Base-by-base conservation (phyloP, 92 coral and sea anemone species). In the Epizoanthus fatuus region DNA sequence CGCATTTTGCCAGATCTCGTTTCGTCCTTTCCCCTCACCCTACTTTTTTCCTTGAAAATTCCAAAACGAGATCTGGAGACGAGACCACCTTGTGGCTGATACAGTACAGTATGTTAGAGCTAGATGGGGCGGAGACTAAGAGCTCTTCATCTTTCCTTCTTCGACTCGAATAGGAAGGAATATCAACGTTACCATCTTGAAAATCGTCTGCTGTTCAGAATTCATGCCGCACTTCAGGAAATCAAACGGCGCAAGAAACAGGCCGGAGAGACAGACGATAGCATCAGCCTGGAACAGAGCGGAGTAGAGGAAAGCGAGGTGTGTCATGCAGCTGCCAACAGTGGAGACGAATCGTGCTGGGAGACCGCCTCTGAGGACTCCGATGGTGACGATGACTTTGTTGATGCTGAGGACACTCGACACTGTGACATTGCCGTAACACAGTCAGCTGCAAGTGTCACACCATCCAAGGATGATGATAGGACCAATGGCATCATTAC, bases 201-300 rank as follows among this genome's bases (percentile, higher is more conserved):
- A 86, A 96, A 94, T 87, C 92, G 99, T 53, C 94, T 96, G 60
- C 95, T 92, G 76, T 96, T 96, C 69, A 84, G 96, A 58, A 91
- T 96, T 60, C 99, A 96, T 79, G 95, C 98, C 29, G 99, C 96
- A 5, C 86, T 91, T 15, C 91, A 93, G 70, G 96, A 94, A 57
- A 88, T 96, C 85, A 95, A 90, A 71, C 87, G 79, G 64, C 88
- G 79, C 7, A 86, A 86, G 19, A 94, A 87, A 45, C 87, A 87
- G 65, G 47, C 40, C 9, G 82, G 82, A 12, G 82, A 77, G 56
- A 16, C 32, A 10, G 82, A 77, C 56, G 47, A 54, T 19, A 77
- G 82, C 71, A 29, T 29, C 35, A 77, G 69, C 71, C 20, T 77
- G 14, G 75, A 70, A 9, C 15, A 19, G 2, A 77, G 57, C 0